Evolutionary conservation across 2,888 invertebrate species (phyloP), one percentile per base, ranked within the genome.

Genomic region (Drosophila tanythrix): DNA sequence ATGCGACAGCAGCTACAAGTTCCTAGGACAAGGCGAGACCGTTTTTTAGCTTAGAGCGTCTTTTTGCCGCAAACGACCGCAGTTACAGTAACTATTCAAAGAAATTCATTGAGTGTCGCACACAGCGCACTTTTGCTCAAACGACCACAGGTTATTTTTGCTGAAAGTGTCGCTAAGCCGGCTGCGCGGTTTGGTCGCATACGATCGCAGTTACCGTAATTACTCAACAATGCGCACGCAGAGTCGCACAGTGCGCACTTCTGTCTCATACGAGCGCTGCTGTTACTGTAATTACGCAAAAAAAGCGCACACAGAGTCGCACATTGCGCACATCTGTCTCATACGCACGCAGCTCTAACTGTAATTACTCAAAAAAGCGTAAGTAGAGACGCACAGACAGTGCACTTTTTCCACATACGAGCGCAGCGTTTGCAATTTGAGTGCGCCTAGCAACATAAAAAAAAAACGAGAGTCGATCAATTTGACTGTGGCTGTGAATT

Each of bases 361-460:
- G 46, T 25, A 15, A 21, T 46, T 13, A 46, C 46, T 21, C 7
- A 3, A 46, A 46, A 46, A 15, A 21, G 46, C 21, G 46, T 21
- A 18, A 7, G 18, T 3, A 38, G 38, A 18, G 38, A 8, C 8
- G 18, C 38, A 38, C 3, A 13, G 7, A 21, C 21, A 46, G 21
- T 46, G 21, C 13, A 46, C 46, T 46, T 46, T 21, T 21, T 7
- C 13, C 46, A 21, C 46, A 13, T 7, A 46, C 21, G 46, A 21
- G 13, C 46, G 13, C 18, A 40, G n/a, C 21, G 10, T 64, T 52
- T 36, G 31, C 46, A 69, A 72, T 78, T 74, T 69, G 84, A 81
- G 72, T 50, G 56, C 85, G 82, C 89, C 38, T 90, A 70, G 90
- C 89, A 86, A 86, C 85, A 56, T 18, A 18, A n/a, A 5, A 40